Percentiles rank a stretch among this genome's conserved stretches.
phyloP scores from a whole-genome alignment of 2,113 vertebrate genomes.

The Antechinus stuartii region DNA sequence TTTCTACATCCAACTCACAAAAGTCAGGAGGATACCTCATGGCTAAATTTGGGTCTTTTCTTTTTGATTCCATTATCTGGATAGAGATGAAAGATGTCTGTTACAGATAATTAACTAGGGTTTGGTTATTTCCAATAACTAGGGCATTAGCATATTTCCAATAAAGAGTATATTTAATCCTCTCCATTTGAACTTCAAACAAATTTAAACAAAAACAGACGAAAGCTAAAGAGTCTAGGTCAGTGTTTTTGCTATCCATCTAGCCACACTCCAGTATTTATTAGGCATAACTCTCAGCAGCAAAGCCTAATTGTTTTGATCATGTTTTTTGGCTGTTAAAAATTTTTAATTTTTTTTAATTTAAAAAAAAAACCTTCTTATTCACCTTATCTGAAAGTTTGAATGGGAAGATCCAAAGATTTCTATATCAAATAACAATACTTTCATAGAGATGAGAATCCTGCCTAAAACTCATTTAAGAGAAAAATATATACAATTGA shows the following conservation, averaged over 20 bases:
- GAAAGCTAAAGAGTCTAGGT: background rate
- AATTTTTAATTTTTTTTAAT: background rate
- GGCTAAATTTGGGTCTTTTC: background rate
- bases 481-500: background rate
- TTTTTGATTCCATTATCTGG: background rate
- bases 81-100: background rate
- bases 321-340: background rate
- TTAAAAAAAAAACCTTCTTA: no score
- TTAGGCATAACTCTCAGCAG: background rate
- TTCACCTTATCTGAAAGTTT: background rate
- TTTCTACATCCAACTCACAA: background rate
- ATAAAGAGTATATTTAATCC: no score
- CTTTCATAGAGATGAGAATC: background rate
- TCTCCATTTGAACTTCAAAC: background rate
- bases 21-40: no score
- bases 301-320: background rate
- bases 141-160: no score
- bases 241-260: background rate
- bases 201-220: background rate
- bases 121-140: no score
- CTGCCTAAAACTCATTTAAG: background rate
- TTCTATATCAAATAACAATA: background rate
- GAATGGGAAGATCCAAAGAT: background rate
- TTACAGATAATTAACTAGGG: background rate
- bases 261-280: background rate